These are phyloP conservation scores for Gopherus evgoodei DNA, from an alignment of 2,113 vertebrate species.

Conservation along the genomic window DNA sequence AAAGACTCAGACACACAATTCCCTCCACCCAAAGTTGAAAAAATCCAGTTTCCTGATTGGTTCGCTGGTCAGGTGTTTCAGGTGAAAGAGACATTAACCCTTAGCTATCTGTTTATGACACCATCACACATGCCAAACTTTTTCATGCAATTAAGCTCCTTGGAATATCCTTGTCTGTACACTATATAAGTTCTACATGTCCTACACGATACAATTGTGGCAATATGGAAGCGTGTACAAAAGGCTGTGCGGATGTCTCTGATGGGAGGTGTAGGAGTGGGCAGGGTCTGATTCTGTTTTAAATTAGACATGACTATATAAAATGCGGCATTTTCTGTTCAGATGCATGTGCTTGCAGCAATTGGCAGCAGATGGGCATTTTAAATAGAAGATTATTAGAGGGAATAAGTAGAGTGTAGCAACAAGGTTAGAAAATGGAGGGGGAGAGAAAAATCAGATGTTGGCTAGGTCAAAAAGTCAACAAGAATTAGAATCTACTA, in stretches of 20 bases:
- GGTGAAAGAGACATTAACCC: too few species aligned
- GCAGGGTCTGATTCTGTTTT: not conserved
- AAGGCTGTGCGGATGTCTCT: not conserved
- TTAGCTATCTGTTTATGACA: too few species aligned
- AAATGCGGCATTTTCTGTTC: not conserved
- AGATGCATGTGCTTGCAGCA: not conserved
- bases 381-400: not conserved
- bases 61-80: too few species aligned
- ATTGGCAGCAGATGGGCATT: not conserved
- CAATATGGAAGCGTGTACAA: not conserved
- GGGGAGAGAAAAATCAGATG: fast-evolving
- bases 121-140: not conserved
- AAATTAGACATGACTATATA: not conserved
- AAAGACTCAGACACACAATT: too few species aligned
- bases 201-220: not conserved
- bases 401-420: not conserved
- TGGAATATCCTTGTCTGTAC: conserved; percentile 57
- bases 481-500: not conserved
- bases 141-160: conserved; percentile 7
- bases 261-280: not conserved
- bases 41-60: too few species aligned
- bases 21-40: too few species aligned
- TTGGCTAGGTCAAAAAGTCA: conserved; percentile 3
- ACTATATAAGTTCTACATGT: not conserved
- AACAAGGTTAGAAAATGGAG: conserved; percentile 4